phyloP scores from a whole-genome alignment of 2,113 vertebrate genomes.

The Danionella cerebrum region DNA sequence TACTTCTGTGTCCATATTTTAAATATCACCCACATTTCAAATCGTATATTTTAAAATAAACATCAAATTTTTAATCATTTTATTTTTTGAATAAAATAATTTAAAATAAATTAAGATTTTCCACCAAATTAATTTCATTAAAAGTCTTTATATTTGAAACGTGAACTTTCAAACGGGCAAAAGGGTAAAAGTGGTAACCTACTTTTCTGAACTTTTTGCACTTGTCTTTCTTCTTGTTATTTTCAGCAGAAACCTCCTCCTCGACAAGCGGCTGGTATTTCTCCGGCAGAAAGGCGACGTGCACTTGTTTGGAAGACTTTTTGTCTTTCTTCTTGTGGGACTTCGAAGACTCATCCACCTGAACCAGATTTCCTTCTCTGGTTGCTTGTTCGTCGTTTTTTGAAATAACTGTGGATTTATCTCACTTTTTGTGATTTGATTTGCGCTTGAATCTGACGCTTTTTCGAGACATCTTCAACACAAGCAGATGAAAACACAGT shows the following conservation, averaged over 20 bases:
- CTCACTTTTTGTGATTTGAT: background rate
- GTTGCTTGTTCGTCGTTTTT: background rate
- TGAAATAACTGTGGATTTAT: background rate
- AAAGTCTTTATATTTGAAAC: too few species aligned
- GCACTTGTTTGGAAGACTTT: conserved; percentile 57
- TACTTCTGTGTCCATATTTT: too few species aligned
- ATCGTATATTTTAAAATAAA: too few species aligned
- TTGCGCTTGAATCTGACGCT: background rate
- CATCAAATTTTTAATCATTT: too few species aligned
- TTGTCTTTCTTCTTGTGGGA: conserved; percentile 3
- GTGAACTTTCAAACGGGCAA: background rate
- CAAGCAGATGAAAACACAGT: background rate
- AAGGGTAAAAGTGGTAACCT: background rate
- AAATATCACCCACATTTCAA: too few species aligned
- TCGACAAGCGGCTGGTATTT: conserved; percentile 58
- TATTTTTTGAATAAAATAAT: too few species aligned
- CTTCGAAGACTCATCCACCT: background rate
- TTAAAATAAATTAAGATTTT: too few species aligned
- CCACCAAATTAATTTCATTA: too few species aligned
- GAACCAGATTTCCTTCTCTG: background rate
- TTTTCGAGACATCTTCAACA: conserved; percentile 20
- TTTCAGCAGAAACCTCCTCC: conserved; percentile 32
- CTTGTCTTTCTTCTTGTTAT: conserved; percentile 30
- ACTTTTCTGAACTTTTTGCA: conserved; percentile 64
- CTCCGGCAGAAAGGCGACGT: conserved; percentile 58